These are phyloP conservation scores for Alethe castanea DNA, from an alignment of 2,113 vertebrate genomes.

Conservation along the genomic window DNA sequence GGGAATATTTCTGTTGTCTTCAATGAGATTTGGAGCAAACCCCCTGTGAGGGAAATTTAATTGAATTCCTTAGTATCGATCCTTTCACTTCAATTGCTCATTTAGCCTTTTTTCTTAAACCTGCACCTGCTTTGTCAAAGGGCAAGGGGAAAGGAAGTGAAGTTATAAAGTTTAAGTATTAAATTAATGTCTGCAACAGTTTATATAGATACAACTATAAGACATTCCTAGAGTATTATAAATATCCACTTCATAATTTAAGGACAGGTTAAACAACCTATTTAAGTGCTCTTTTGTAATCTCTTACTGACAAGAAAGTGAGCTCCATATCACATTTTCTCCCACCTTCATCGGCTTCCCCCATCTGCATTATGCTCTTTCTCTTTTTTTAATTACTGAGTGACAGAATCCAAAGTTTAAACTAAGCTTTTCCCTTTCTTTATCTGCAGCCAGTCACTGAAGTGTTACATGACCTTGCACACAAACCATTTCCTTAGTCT, in stretches of 20 bases:
- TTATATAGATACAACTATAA: background rate
- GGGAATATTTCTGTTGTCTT: slow-evolving; percentile 35
- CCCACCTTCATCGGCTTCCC: background rate
- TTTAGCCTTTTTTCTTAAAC: slow-evolving; percentile 33
- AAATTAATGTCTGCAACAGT: background rate
- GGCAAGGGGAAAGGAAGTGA: background rate
- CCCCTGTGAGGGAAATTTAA: slow-evolving; percentile 15
- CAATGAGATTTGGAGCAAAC: slow-evolving; percentile 28
- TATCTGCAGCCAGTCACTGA: background rate
- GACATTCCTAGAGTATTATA: background rate
- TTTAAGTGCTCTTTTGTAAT: background rate
- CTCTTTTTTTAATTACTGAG: background rate
- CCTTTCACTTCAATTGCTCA: background rate
- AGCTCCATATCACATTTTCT: background rate
- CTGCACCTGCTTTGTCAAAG: background rate
- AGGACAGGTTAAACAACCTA: background rate
- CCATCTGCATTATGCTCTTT: background rate
- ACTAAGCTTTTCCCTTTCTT: background rate
- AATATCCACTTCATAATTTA: background rate
- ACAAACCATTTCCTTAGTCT: background rate
- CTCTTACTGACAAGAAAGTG: background rate
- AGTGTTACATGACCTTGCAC: background rate
- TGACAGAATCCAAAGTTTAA: background rate
- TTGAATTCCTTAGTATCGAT: slow-evolving; percentile 44
- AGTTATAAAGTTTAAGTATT: background rate